Evolutionary conservation across 2,888 invertebrate species (phyloP).

Genomic region (Phaedon cochleariae): DNA sequence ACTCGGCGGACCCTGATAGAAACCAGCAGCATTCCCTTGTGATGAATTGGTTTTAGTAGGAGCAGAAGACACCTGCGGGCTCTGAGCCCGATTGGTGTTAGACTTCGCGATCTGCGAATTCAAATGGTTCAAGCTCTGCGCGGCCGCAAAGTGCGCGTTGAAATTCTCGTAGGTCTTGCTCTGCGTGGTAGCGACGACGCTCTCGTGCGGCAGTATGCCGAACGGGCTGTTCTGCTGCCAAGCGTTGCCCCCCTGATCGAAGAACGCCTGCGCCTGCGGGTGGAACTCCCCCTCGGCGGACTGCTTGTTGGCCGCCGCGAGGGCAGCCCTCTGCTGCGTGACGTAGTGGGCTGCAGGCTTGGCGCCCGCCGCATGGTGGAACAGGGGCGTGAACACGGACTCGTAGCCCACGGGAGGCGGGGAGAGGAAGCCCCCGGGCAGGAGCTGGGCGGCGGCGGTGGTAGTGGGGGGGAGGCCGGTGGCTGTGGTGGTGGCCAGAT

Average conservation of each 20-base stretch:
- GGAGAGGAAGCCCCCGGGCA: constrained; percentile 77
- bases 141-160: constrained; percentile 75
- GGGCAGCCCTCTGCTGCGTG: constrained; percentile 74
- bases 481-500: constrained; percentile 63
- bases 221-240: constrained; percentile 85
- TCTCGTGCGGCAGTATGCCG: constrained; percentile 81
- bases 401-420: constrained; percentile 82
- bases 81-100: constrained; percentile 65
- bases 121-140: constrained; percentile 70
- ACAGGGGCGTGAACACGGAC: constrained; percentile 82
- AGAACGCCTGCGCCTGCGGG: constrained; percentile 71
- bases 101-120: constrained; percentile 70
- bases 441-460: constrained; percentile 70
- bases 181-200: constrained; percentile 73
- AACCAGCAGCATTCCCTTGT: constrained; percentile 55
- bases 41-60: constrained; percentile 46
- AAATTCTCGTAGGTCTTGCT: constrained; percentile 71
- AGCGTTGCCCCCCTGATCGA: constrained; percentile 72
- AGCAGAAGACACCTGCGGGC: constrained; percentile 60
- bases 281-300: constrained; percentile 61
- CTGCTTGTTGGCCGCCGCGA: constrained; percentile 56
- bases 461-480: constrained; percentile 66
- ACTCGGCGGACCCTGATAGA: constrained; percentile 66
- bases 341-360: constrained; percentile 67
- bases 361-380: constrained; percentile 75